Conservation (phyloP, 53 echinoderm and acorn worm genomes). For the Holothuria scabra region DNA sequence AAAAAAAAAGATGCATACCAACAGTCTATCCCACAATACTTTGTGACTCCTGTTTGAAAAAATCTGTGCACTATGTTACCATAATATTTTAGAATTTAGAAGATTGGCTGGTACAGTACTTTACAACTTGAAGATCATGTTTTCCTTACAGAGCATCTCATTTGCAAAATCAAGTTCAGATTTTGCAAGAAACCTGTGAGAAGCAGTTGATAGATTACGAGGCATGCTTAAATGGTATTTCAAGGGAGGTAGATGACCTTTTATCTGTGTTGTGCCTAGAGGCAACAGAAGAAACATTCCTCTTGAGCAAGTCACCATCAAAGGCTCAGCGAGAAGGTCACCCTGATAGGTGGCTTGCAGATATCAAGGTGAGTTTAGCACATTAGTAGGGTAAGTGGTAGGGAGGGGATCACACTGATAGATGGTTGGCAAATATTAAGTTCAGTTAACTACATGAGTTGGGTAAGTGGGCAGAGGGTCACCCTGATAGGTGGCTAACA, state of each 20-base stretch:
- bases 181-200: slow-evolving; percentile 38
- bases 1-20: too few species aligned
- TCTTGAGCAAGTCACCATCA: slow-evolving; percentile 40
- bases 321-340: slow-evolving; percentile 60
- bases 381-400: background rate
- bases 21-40: too few species aligned
- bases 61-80: too few species aligned
- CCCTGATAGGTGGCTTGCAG: slow-evolving; percentile 74
- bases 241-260: slow-evolving; percentile 62
- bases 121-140: background rate
- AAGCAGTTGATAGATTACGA: slow-evolving; percentile 64
- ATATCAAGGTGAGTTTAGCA: slow-evolving; percentile 59
- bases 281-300: background rate
- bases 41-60: too few species aligned
- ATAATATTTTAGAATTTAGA: too few species aligned
- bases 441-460: slow-evolving; percentile 15
- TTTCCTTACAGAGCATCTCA: slow-evolving; percentile 50
- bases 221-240: slow-evolving; percentile 52
- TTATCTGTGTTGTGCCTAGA: slow-evolving; percentile 45
- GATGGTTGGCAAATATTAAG: slow-evolving; percentile 76
- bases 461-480: too few species aligned
- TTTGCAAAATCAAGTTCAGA: slow-evolving; percentile 58
- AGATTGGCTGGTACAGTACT: too few species aligned
- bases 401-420: slow-evolving; percentile 58
- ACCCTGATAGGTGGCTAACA: too few species aligned